These are phyloP conservation scores for Microtus ochrogaster DNA, from an alignment of 2,113 vertebrate species.

Conservation along the genomic window DNA sequence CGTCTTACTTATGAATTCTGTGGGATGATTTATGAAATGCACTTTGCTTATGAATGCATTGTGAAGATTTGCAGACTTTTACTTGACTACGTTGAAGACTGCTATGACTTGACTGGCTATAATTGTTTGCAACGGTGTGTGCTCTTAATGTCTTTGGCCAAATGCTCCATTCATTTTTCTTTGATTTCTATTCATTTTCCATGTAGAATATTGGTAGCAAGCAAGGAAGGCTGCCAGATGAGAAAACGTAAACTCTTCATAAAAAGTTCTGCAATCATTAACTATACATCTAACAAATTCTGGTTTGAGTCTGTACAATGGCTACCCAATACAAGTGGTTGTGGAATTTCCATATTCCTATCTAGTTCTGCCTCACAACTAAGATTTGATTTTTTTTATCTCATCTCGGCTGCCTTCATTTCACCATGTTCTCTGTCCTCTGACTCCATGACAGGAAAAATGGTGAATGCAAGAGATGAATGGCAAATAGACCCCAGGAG, in stretches of 20 bases:
- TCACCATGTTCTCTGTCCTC: background rate
- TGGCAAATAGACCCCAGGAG: background rate
- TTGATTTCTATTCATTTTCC: background rate
- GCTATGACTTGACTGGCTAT: background rate
- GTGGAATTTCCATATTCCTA: background rate
- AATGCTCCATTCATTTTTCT: background rate
- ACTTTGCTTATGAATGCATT: background rate
- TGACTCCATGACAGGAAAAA: background rate
- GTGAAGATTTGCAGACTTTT: background rate
- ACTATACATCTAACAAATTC: background rate
- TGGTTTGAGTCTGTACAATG: background rate
- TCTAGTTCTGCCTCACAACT: background rate
- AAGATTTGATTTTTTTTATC: background rate
- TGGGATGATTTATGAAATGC: conserved; percentile 8
- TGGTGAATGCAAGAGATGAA: background rate
- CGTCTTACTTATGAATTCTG: background rate
- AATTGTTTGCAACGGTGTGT: background rate
- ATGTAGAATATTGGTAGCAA: conserved; percentile 1
- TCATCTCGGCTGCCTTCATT: background rate
- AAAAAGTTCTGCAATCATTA: background rate
- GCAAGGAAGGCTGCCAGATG: background rate
- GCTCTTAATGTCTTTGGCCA: background rate
- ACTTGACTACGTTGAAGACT: background rate
- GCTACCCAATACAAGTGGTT: background rate
- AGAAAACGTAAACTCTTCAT: conserved; percentile 31